These are phyloP conservation scores for Acleris holmiana DNA, from an alignment of 2,888 invertebrate species.

Conservation along the genomic window DNA sequence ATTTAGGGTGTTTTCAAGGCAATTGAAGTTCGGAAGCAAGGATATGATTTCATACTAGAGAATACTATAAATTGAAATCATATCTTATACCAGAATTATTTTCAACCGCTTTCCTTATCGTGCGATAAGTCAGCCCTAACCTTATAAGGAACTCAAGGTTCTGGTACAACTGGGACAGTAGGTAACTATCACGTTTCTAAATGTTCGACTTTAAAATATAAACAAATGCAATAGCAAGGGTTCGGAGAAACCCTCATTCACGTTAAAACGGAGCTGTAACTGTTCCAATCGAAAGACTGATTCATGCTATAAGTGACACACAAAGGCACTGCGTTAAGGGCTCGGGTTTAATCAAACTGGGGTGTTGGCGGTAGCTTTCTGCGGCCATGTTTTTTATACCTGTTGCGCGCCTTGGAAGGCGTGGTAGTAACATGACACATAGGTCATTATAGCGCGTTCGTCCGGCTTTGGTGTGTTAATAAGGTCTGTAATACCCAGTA, in stretches of 20 bases:
- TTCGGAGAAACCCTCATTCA: slow-evolving; percentile 15
- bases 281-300: slow-evolving; percentile 45
- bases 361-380: slow-evolving; percentile 61
- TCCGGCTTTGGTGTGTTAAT: slow-evolving; percentile 99
- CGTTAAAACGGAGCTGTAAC: slow-evolving; percentile 19
- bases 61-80: no score
- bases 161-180: background rate
- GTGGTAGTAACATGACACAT: slow-evolving; percentile 99
- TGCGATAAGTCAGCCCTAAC: background rate
- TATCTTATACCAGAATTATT: background rate
- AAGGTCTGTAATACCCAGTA: slow-evolving; percentile 91
- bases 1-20: background rate
- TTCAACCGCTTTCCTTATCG: slow-evolving; percentile 4
- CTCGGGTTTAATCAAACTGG: slow-evolving; percentile 60
- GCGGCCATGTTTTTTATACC: slow-evolving; percentile 85
- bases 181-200: background rate
- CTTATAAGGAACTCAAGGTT: background rate
- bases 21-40: background rate
- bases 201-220: background rate
- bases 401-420: slow-evolving; percentile 99
- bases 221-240: background rate
- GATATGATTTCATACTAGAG: no score
- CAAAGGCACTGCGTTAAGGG: slow-evolving; percentile 76
- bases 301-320: slow-evolving; percentile 82
- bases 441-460: slow-evolving; percentile 99